These are phyloP conservation scores for Heliocidaris erythrogramma DNA, from an alignment of 35 echinoderm and acorn worm genomes.

Conservation along the genomic window DNA sequence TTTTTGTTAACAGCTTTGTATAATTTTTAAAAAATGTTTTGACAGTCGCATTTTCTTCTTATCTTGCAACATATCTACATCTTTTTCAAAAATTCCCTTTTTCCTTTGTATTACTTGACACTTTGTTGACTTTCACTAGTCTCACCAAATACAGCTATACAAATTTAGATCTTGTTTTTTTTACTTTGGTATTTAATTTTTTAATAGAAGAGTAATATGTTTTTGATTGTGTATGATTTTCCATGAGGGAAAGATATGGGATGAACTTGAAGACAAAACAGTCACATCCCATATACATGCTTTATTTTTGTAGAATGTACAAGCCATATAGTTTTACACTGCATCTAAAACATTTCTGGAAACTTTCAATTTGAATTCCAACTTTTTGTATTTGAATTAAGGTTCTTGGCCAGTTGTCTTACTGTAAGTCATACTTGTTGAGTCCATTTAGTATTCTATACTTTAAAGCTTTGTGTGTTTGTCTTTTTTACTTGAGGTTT, in stretches of 20 bases:
- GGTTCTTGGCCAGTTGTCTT: background rate
- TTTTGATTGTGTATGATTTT: background rate
- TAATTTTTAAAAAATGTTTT: background rate
- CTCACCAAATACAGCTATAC: background rate
- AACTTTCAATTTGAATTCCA: too few species aligned
- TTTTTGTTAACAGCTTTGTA: background rate
- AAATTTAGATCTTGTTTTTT: background rate
- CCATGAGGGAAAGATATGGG: background rate
- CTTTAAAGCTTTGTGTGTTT: background rate
- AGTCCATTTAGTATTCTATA: too few species aligned
- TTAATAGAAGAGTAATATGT: background rate
- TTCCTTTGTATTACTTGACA: background rate
- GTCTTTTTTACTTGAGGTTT: background rate
- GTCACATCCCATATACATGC: too few species aligned
- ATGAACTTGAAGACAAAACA: too few species aligned
- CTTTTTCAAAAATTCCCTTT: too few species aligned
- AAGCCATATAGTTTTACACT: too few species aligned
- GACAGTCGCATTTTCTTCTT: background rate
- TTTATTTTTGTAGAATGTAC: too few species aligned
- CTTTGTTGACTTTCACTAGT: background rate
- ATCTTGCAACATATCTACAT: background rate
- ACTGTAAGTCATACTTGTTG: too few species aligned
- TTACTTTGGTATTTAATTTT: too few species aligned
- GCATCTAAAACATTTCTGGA: background rate
- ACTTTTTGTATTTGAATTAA: too few species aligned